Evolutionary conservation across 1,140 invertebrate species (phyloP), one percentile per base, ranked within the genome.

Genomic region (Drosophila tsacasi): DNA sequence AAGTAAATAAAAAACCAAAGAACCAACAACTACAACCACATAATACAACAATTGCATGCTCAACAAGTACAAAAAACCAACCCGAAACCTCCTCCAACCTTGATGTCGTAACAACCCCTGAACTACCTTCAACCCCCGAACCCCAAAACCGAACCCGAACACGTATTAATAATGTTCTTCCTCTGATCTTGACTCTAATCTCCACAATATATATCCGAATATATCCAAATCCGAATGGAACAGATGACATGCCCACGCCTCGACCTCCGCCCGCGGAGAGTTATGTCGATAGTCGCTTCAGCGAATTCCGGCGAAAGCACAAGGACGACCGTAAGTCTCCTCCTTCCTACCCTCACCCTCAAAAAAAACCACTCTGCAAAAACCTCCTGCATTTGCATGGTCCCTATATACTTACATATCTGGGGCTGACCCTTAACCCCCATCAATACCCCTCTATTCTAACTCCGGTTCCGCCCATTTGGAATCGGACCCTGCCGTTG

Each of bases 321-420:
- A 93, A 93, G 85, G 83, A 91, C 72, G 92, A 93, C 81, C 85
- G 92, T 93, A 93, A 93, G 92, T 93, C 73, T 71, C 67, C 67
- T 32, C 37, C 47, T 32, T 23, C 21, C 25, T 17, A 30, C 39
- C 32, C 23, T 3, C 17, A 10, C 50, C 59, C 44, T 39, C 23
- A 10, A 32, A 25, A 12, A 12, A 39, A 9, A 23, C 58, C 59
- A 57, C 57, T 27, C 50, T 61, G 40, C 30, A 57, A 55, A 49
- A 39, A 40, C 60, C 44, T 55, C 65, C 47, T 65, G 64, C 74
- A 52, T 68, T 59, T 83, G 79, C 83, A 87, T 87, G 81, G 69
- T 67, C 80, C 68, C 64, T 25, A 23, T 39, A 39, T 39, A 57
- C 19, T 30, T 5, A 23, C 49, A 61, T 42, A 55, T 23, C 9